Evolutionary conservation across 64 coral and sea anemone genomes (phyloP), one percentile per base, ranked within the genome.

Genomic region (Trachythela sp.): DNA sequence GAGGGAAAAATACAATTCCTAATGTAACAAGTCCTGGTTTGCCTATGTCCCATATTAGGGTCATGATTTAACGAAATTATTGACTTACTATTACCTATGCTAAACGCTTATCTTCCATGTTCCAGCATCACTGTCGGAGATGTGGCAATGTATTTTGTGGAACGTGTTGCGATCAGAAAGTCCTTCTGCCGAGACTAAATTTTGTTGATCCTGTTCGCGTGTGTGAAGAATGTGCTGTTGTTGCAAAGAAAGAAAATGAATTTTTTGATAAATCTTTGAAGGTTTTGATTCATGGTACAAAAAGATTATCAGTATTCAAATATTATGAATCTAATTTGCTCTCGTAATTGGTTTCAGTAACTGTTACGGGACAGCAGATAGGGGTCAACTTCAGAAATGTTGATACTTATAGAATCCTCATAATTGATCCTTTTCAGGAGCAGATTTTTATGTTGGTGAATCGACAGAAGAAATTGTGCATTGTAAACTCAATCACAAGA

Each of bases 261-360:
- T 99, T 99, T 54, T 99, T 99, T 90, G 89, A 87, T 33, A 99
- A 89, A 88, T 94, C 94, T 91, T 77, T 99, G 70, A 99, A 93
- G 84, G 90, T 85, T 38, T 40, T 99, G 10, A 91, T 88, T 52
- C 50, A 93, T 95, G 96, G 96, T 99, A 75, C 86, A 88, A 80
- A n/a, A 15, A 40, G 40, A 22, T 29, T 9, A 30, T 26, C 37
- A 14, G n/a, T 51, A n/a, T 22, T 68, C 3, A 68, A 68, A 22
- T 31, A 68, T 22, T 22, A 31, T 31, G 2, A n/a, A n/a, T n/a
- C n/a, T n/a, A n/a, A n/a, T 22, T 68, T 68, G 20, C 30, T 22
- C 59, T 68, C 2, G 4, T 31, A 68, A 45, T 45, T 68, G 59
- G 20, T 2, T 68, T 68, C 31, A 80, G 30, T 15, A 8, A 80